These are phyloP conservation scores for Agonopterix heracliana DNA, from an alignment of 2,888 invertebrate species.

Conservation along the genomic window DNA sequence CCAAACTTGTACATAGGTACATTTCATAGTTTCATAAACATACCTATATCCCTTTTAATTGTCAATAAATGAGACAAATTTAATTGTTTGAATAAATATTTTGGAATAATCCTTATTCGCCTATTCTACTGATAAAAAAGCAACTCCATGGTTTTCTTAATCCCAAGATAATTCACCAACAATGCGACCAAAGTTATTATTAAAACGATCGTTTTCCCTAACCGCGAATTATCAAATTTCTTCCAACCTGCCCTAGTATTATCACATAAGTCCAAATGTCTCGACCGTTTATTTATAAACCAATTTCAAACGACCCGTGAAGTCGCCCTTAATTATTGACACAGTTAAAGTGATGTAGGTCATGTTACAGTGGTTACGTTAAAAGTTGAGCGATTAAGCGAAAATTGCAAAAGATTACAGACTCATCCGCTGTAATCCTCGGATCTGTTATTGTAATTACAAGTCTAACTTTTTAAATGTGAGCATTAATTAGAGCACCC, in stretches of 20 bases:
- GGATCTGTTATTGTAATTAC: constrained; percentile 60
- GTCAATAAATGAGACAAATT: too few relatives aligned
- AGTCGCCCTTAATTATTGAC: constrained; percentile 16
- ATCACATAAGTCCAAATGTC: constrained; percentile 74
- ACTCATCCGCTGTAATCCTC: constrained; percentile 49
- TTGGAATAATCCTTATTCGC: too few relatives aligned
- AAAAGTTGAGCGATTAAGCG: constrained; percentile 62
- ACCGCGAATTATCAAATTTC: constrained; percentile 75
- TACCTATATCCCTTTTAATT: too few relatives aligned
- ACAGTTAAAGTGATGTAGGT: constrained; percentile 29
- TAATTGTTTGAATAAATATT: too few relatives aligned
- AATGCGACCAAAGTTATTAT: constrained; percentile 65
- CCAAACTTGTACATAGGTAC: too few relatives aligned
- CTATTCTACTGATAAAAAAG: background rate
- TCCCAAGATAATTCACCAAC: constrained; percentile 53
- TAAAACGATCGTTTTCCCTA: constrained; percentile 68
- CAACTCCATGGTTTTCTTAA: constrained; percentile 33
- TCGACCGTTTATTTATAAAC: constrained; percentile 44
- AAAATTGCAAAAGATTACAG: constrained; percentile 72
- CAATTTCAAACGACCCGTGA: constrained; percentile 28
- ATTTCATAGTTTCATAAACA: too few relatives aligned
- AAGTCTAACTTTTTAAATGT: constrained; percentile 56
- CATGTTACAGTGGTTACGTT: constrained; percentile 34
- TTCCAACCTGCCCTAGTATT: constrained; percentile 65
- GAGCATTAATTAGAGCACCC: constrained; percentile 51